Conservation (phyloP, 1,140 invertebrate species). For the Euwallacea fornicatus region DNA sequence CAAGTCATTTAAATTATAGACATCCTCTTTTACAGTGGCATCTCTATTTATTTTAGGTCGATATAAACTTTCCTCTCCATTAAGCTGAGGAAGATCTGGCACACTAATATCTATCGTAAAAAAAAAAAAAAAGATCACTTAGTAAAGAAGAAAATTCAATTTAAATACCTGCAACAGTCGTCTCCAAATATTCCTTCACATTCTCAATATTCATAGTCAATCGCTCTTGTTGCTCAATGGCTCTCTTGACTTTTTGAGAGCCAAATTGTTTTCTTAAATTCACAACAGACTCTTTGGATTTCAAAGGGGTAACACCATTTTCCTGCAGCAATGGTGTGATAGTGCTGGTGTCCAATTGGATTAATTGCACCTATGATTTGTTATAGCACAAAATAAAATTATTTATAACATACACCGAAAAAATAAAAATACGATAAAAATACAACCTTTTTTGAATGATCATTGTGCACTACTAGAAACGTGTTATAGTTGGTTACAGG, state of each 20-base stretch:
- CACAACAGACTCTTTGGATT: slow-evolving; percentile 19
- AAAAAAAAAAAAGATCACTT: slow-evolving; percentile 14
- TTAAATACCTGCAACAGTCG: slow-evolving; percentile 54
- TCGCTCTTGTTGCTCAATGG: slow-evolving; percentile 56
- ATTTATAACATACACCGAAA: slow-evolving; percentile 9
- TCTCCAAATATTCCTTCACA: slow-evolving; percentile 55
- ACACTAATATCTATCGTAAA: slow-evolving; percentile 43
- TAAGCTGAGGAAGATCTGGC: slow-evolving; percentile 24
- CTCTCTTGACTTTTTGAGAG: slow-evolving; percentile 56
- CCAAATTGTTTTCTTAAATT: slow-evolving; percentile 59
- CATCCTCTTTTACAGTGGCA: slow-evolving; percentile 51
- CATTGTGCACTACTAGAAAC: slow-evolving; percentile 43
- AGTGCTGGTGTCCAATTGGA: slow-evolving; percentile 37
- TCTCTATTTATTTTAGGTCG: slow-evolving; percentile 56
- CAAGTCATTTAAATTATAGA: slow-evolving; percentile 57
- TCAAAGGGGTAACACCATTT: slow-evolving; percentile 14
- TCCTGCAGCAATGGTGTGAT: slow-evolving; percentile 28
- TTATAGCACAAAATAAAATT: not conserved
- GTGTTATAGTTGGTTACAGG: slow-evolving; percentile 39
- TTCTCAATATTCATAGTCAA: slow-evolving; percentile 56
- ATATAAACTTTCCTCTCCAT: slow-evolving; percentile 43
- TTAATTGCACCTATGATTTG: slow-evolving; percentile 38
- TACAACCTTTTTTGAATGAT: slow-evolving; percentile 35
- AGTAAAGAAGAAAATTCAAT: slow-evolving; percentile 10
- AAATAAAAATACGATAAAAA: too few relatives aligned